Base-by-base conservation (phyloP, 2,797 vertebrate genomes). In the Protonibea diacanthus region DNA sequence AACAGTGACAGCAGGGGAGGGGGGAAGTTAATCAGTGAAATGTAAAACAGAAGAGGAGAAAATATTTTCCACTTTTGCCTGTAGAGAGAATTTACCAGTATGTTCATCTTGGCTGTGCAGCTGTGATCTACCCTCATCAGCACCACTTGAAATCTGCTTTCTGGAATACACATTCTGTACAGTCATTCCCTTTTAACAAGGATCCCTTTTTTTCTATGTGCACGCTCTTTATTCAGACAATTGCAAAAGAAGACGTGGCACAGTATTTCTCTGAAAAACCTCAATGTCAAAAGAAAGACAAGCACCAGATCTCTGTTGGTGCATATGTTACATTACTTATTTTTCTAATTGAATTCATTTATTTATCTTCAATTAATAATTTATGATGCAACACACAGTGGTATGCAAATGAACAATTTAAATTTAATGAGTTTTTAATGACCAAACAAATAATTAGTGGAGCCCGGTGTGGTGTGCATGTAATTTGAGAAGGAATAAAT, bases 341-440 rank as follows among this genome's bases (percentile, higher is more conserved):
- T 94, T 95, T 90, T 91, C 87, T 94, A 95, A 94, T 94, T 95
- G 91, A 94, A 94, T 95, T 95, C 93, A 95, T 95, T 95, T 95
- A 96, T 95, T 96, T 95, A 95, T 95, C 93, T 95, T 92, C 93
- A 93, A 95, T 96, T 95, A 96, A 96, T 96, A 95, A 96, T 96
- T 94, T 92, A 96, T 93, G 91, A 95, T 94, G 93, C 94, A 92
- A 94, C 94, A 94, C 94, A 94, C 93, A 93, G 93, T 91, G 90
- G 89, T 96, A 96, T 96, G 95, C 94, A 96, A 96, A 96, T 96
- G 87, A 96, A 93, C 94, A 94, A 94, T 95, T 95, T 96, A 93
- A 95, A 95, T 96, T 95, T 96, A 96, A 96, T 96, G 95, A 95
- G 95, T 94, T 95, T 95, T 95, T 95, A 96, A 96, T 95, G 95